A percentile compares a stretch with the other conserved stretches of the same genome.
phyloP scores from a whole-genome alignment of 2,888 invertebrate species.

The Nomada ruficornis region DNA sequence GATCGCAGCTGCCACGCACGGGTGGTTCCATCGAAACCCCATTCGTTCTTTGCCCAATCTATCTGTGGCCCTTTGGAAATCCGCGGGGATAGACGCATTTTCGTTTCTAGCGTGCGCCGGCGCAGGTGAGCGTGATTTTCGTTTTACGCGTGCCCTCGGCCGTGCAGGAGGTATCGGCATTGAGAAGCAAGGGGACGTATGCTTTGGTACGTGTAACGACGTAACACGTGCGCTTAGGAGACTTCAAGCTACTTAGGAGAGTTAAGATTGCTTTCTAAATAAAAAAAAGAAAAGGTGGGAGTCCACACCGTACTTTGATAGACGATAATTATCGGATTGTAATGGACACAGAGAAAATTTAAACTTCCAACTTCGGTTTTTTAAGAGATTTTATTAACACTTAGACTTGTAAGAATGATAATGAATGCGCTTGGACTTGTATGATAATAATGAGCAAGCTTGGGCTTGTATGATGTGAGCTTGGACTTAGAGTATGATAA shows the following conservation, averaged over 20 bases:
- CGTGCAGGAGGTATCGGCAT: background rate
- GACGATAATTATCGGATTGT: too few species aligned
- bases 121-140: background rate
- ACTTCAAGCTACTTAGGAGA: background rate
- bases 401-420: too few species aligned
- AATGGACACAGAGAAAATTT: too few species aligned
- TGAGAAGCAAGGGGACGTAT: background rate
- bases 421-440: too few species aligned
- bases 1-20: conserved; percentile 77
- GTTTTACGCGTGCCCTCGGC: conserved; percentile 28
- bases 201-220: background rate
- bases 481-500: too few species aligned
- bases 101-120: conserved; percentile 27
- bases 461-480: too few species aligned
- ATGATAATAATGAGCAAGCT: too few species aligned
- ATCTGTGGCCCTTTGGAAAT: conserved; percentile 37
- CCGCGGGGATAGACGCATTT: conserved; percentile 45
- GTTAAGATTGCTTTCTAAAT: background rate
- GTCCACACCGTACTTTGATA: too few species aligned
- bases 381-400: too few species aligned
- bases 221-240: background rate
- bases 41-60: conserved; percentile 61
- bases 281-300: background rate
- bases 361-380: too few species aligned
- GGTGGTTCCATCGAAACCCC: conserved; percentile 69